Conservation (phyloP, 1,140 invertebrate species). For the Panulirus ornatus region DNA sequence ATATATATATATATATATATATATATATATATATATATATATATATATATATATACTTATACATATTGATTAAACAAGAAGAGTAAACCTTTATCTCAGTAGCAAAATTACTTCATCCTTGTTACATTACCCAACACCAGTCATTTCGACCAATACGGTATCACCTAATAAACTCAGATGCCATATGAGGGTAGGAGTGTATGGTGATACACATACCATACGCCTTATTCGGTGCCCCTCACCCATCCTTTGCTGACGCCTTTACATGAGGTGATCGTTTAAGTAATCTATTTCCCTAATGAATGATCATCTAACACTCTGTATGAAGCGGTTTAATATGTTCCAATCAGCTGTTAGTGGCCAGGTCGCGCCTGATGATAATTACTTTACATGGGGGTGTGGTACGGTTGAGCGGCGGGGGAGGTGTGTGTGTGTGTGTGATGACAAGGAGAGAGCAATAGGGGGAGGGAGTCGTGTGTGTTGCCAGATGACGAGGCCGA, state of each 20-base stretch:
- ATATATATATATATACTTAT: not conserved
- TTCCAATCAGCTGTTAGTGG: not conserved
- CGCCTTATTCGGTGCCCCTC: too few relatives aligned
- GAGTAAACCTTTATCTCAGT: too few relatives aligned
- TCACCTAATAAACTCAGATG: too few relatives aligned
- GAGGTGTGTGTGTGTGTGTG: not conserved
- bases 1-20: conserved; percentile 27
- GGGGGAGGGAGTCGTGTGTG: not conserved
- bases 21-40: conserved; percentile 34
- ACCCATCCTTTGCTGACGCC: too few relatives aligned
- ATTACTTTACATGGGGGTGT: not conserved
- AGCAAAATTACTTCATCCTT: too few relatives aligned
- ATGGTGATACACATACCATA: too few relatives aligned
- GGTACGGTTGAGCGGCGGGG: not conserved
- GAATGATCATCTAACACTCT: not conserved
- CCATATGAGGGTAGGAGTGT: too few relatives aligned
- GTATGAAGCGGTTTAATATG: not conserved
- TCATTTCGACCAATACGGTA: too few relatives aligned
- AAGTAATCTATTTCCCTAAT: not conserved
- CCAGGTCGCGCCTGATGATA: not conserved
- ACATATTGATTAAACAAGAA: not conserved
- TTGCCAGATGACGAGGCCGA: not conserved
- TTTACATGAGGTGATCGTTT: too few relatives aligned
- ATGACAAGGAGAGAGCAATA: not conserved
- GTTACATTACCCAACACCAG: too few relatives aligned